Base-by-base conservation (phyloP, 2,113 vertebrate genomes). In the Parotia lawesii region DNA sequence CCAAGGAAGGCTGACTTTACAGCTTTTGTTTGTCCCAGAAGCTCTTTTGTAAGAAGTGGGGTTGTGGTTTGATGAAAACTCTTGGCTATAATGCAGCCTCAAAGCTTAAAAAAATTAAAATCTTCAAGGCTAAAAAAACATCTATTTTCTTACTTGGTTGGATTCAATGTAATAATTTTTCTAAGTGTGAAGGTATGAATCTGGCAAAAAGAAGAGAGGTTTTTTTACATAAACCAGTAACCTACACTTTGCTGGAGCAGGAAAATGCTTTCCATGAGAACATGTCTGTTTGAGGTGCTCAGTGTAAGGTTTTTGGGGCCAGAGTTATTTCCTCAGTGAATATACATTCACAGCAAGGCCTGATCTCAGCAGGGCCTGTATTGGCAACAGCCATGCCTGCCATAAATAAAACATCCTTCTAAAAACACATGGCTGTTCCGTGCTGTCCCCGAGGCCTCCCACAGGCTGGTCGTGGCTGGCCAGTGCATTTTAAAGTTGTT, bases 371-470 rank as follows among this genome's bases (percentile, higher is more conserved):
- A 3, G 76, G 51, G 44, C 45, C 80, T 66, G 38, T 7, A 42
- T 51, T 5, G 44, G 70, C 77, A 77, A 6, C 14, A n/a, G 45
- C 76, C 70, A 42, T 8, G 5, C 29, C 20, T 4, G 1, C 47
- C 45, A 23, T 67, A 81, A 92, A 89, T 87, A 77, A 89, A 35
- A 50, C 13, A 62, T 12, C 37, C 27, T 62, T 18, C 73, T 61
- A 3, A 81, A 78, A 74, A 10, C 87, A 82, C 0, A 0, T 1
- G 45, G 50, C 79, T 71, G 44, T 2, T 69, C 60, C 0, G 1
- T 28, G 28, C 72, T 67, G 44, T 24, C 80, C 78, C 80, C 3
- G 0, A 62, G 80, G 65, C 72, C 57, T 69, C 79, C 91, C 83
- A 61, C 71, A 10, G 75, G 8, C 62, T 40, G 66, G 4, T 6